phyloP scores from a whole-genome alignment of 2,797 vertebrate genomes.

The Rhincodon typus region DNA sequence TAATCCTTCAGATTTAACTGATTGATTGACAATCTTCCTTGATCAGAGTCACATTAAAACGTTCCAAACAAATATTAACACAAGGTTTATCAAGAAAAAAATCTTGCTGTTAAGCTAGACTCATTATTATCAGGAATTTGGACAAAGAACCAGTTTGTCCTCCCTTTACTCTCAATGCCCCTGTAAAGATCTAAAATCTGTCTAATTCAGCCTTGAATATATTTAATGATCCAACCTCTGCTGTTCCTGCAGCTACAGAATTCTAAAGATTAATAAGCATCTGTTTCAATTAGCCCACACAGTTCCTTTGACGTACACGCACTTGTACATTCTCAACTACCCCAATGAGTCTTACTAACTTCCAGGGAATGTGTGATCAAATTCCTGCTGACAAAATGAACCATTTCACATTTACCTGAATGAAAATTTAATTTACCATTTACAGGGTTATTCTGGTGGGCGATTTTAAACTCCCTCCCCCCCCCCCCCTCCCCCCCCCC shows the following conservation, averaged over 20 bases:
- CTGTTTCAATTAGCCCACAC: too few species aligned
- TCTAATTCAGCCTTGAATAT: too few species aligned
- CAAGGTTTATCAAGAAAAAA: not conserved
- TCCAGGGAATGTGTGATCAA: not conserved
- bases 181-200: not conserved
- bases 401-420: not conserved
- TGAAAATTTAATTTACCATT: not conserved
- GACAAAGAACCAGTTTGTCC: not conserved
- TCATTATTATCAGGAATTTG: not conserved
- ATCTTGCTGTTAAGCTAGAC: not conserved
- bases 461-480: too few species aligned
- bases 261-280: too few species aligned
- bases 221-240: too few species aligned
- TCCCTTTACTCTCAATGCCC: not conserved
- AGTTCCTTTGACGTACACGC: not conserved
- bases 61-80: not conserved
- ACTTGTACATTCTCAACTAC: not conserved
- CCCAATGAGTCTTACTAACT: not conserved
- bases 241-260: too few species aligned
- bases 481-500: too few species aligned
- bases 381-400: not conserved
- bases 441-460: not conserved
- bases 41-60: not conserved
- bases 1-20: not conserved
- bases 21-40: not conserved